Percentiles rank a stretch among this genome's conserved stretches.
These are phyloP conservation scores for Echinarachnius parma DNA, from an alignment of 53 echinoderm and acorn worm genomes.

Conservation along the genomic window DNA sequence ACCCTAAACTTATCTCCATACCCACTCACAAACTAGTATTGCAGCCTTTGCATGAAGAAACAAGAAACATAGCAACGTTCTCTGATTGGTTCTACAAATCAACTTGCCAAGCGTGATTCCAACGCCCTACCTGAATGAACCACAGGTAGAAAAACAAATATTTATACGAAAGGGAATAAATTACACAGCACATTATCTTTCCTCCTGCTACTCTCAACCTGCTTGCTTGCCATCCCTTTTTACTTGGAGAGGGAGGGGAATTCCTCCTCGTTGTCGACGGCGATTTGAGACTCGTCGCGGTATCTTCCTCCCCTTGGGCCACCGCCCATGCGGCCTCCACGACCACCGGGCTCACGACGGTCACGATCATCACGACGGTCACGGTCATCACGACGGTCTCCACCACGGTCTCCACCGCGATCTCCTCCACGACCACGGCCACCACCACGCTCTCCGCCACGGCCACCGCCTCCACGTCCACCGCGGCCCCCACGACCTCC, in stretches of 20 bases:
- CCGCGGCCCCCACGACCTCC: constrained; percentile 52
- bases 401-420: constrained; percentile 15
- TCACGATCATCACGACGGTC: constrained; percentile 27
- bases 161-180: constrained; percentile 40
- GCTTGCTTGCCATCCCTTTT: constrained; percentile 13
- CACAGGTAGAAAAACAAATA: constrained; percentile 27
- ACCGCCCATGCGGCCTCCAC: constrained; percentile 43
- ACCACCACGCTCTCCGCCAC: constrained; percentile 48
- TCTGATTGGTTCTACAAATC: no score
- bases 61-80: no score
- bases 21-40: no score
- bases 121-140: constrained; percentile 7
- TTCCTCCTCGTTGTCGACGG: constrained; percentile 79
- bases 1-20: no score
- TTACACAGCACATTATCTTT: constrained; percentile 47
- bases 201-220: background rate
- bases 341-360: constrained; percentile 32
- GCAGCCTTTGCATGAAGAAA: no score
- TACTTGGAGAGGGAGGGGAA: constrained; percentile 71
- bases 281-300: constrained; percentile 48
- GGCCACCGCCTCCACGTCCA: constrained; percentile 34
- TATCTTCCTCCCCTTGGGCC: constrained; percentile 48
- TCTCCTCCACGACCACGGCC: constrained; percentile 46
- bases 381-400: constrained; percentile 41
- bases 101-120: background rate